Evolutionary conservation across 2,797 vertebrate species (phyloP).

Genomic region (Merluccius polli): DNA sequence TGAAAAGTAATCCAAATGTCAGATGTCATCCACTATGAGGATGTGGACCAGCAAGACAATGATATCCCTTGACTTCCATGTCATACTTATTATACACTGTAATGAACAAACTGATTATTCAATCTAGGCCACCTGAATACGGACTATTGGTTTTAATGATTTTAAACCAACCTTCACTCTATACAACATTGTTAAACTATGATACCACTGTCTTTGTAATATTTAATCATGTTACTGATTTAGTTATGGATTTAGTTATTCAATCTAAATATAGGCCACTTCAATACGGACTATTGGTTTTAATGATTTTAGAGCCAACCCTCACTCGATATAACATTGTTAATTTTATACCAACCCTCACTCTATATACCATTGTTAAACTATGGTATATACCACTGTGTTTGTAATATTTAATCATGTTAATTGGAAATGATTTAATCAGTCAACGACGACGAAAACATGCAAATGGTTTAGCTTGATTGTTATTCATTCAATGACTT

Average conservation of each 20-base stretch:
- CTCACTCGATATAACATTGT: neutral
- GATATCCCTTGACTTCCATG: neutral
- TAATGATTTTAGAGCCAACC: no score
- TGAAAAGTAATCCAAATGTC: no score
- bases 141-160: no score
- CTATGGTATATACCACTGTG: neutral
- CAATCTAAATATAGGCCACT: no score
- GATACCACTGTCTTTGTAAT: no score
- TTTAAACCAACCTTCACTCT: no score
- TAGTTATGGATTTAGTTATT: no score
- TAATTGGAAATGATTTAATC: neutral
- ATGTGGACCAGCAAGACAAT: neutral
- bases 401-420: neutral
- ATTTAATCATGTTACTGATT: no score
- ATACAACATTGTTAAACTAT: no score
- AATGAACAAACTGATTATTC: neutral
- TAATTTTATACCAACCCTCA: neutral
- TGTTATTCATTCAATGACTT: neutral
- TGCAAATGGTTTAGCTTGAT: neutral
- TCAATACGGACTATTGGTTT: neutral
- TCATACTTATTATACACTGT: neutral
- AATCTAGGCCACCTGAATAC: no score
- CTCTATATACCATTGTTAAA: neutral
- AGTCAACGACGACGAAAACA: neutral
- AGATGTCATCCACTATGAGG: neutral